Evolutionary conservation across 2,888 invertebrate genomes (phyloP), one percentile per base, ranked within the genome.

Genomic region (Boloria euphrosyne): DNA sequence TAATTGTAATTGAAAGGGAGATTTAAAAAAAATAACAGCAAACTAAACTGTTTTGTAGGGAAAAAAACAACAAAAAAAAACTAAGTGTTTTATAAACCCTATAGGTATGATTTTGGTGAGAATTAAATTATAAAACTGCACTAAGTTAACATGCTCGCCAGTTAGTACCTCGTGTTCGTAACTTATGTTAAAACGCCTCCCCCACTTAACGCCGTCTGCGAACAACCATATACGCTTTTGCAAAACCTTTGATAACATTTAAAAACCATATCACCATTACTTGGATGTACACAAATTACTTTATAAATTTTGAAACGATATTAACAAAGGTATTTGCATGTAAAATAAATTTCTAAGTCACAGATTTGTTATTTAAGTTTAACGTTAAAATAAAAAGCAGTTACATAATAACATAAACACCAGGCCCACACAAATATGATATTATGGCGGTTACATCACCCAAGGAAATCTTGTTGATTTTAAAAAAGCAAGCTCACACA

Each of bases 401-500:
- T 57, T 58, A 59, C 38, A 59, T 16, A 58, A 58, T 46, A 44
- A 54, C 17, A 62, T 49, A 67, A 16, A 65, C 14, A 68, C 68
- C 62, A 60, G 65, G 49, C 68, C 68, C 79, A 78, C 67, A 74
- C 69, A 71, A 46, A 71, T 76, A 75, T 79, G 76, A 78, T 76
- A 85, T 87, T 90, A 91, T 91, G 91, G 91, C 90, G 81, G 91
- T 92, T 90, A 92, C 91, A 91, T 90, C 82, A 89, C 89, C 87
- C 86, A 83, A 80, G 81, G 76, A 81, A 81, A 81, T 80, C 79
- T 81, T 71, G 66, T 71, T 58, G 62, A 71, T 70, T 71, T 66
- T 73, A 76, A 71, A 74, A 71, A 84, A 84, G 84, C 82, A 73
- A 84, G 58, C 58, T 85, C 80, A 83, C 77, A 73, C 75, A 31